Conservation (phyloP, 2,797 vertebrate genomes). For the Rachycentron canadum region DNA sequence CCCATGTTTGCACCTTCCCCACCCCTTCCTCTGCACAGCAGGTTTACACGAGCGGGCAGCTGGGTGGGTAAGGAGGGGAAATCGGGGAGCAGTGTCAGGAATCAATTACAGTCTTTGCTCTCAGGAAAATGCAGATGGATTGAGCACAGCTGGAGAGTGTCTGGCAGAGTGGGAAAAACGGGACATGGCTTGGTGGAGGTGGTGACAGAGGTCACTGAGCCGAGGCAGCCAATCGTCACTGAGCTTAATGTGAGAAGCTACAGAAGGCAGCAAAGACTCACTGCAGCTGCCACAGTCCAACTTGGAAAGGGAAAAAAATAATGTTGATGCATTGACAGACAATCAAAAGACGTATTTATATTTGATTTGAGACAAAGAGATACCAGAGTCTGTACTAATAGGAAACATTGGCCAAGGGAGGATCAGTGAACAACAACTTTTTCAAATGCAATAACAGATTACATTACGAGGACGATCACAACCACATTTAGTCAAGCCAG, state of each 20-base stretch:
- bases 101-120: constrained; percentile 69
- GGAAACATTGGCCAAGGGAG: background rate
- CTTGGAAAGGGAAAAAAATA: background rate
- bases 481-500: background rate
- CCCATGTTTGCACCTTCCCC: constrained; percentile 6
- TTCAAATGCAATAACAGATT: background rate
- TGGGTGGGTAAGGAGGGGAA: constrained; percentile 50
- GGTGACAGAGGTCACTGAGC: constrained; percentile 65
- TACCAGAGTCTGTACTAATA: background rate
- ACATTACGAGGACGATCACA: background rate
- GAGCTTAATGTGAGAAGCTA: constrained; percentile 48
- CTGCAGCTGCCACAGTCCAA: background rate
- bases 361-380: background rate
- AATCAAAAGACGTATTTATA: background rate
- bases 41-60: constrained; percentile 52
- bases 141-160: constrained; percentile 68
- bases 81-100: constrained; percentile 62
- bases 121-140: constrained; percentile 66
- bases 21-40: constrained; percentile 22
- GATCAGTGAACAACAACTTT: background rate
- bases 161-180: constrained; percentile 51
- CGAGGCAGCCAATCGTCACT: constrained; percentile 34
- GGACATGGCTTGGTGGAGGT: constrained; percentile 50
- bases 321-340: background rate
- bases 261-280: constrained; percentile 9